Percentiles rank a stretch among this genome's conserved stretches.
Evolutionary conservation across 2,113 vertebrate species (phyloP).

Genomic region (Noturus placidus): DNA sequence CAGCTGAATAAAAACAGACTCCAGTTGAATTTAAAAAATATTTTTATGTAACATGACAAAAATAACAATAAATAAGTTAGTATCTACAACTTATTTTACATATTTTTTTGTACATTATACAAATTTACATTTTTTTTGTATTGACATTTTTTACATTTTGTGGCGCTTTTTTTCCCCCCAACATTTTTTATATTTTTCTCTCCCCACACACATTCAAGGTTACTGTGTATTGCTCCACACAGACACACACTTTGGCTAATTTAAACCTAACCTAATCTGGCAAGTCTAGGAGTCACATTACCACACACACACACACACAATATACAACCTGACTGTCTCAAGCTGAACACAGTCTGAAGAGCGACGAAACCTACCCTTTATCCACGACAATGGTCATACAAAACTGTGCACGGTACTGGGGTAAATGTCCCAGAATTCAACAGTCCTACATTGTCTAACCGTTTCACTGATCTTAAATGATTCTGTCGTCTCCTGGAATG

Average conservation of each 20-base stretch:
- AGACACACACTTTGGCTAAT: slow-evolving; percentile 48
- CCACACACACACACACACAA: slow-evolving; percentile 40
- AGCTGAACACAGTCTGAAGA: slow-evolving; percentile 39
- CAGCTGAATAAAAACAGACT: slow-evolving; percentile 8
- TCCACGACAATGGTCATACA: slow-evolving; percentile 24
- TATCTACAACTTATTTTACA: slow-evolving; percentile 95
- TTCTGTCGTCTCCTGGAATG: slow-evolving; percentile 64
- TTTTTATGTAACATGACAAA: slow-evolving; percentile 64
- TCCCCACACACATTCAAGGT: slow-evolving; percentile 31
- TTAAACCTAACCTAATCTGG: slow-evolving; percentile 57
- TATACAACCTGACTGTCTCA: slow-evolving; percentile 39
- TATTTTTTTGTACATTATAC: slow-evolving; percentile 76
- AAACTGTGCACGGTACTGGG: slow-evolving; percentile 64
- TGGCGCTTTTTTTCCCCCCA: slow-evolving; percentile 59
- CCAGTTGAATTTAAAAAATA: slow-evolving; percentile 60
- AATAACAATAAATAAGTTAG: slow-evolving; percentile 86
- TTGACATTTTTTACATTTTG: slow-evolving; percentile 63
- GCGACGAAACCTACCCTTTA: neutral
- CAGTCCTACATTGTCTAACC: slow-evolving; percentile 45
- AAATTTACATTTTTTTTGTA: slow-evolving; percentile 79
- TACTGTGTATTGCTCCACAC: slow-evolving; percentile 49
- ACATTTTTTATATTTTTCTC: slow-evolving; percentile 50
- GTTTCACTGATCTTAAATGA: slow-evolving; percentile 38
- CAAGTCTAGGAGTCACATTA: slow-evolving; percentile 54
- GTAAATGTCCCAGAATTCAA: slow-evolving; percentile 36